A percentile compares a stretch with the other conserved stretches of the same genome.
phyloP scores from a whole-genome alignment of 2,113 vertebrate genomes.

The Gila orcuttii region DNA sequence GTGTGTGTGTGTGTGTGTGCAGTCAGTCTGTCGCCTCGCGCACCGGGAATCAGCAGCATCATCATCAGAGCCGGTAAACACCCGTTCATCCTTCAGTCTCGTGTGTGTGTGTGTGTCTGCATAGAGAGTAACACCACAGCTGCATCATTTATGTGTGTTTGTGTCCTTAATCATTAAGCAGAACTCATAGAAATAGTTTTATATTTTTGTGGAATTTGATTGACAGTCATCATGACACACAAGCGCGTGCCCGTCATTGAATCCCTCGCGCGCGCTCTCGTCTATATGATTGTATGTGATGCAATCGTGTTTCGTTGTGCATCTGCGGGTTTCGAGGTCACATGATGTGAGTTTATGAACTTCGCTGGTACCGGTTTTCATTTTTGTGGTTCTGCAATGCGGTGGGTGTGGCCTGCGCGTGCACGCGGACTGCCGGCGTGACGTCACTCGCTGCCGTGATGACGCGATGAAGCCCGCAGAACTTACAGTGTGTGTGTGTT shows the following conservation, averaged over 20 bases:
- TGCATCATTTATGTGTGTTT: not conserved
- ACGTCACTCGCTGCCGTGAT: not conserved
- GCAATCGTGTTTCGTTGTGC: not conserved
- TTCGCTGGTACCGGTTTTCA: slow-evolving; percentile 45
- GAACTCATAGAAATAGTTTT: not conserved
- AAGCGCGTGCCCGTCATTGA: not conserved
- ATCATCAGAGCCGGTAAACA: no score
- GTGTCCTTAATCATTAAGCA: not conserved
- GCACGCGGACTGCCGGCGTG: not conserved
- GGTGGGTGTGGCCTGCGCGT: slow-evolving; percentile 65
- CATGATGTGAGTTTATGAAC: slow-evolving; percentile 48
- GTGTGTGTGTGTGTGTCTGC: not conserved
- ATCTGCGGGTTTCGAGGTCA: slow-evolving; percentile 19
- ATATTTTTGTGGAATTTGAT: not conserved
- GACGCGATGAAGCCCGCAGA: not conserved
- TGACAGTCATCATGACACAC: not conserved
- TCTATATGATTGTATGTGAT: not conserved
- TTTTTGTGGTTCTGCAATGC: slow-evolving; percentile 64
- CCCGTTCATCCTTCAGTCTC: no score
- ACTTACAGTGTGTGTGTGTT: no score
- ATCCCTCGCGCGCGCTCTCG: not conserved
- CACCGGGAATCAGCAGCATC: no score
- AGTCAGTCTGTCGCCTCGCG: no score
- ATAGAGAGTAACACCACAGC: not conserved
- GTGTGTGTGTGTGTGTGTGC: not conserved